These are phyloP conservation scores for Agrenia bidenticulata DNA, from an alignment of 2,888 invertebrate species.

Conservation along the genomic window DNA sequence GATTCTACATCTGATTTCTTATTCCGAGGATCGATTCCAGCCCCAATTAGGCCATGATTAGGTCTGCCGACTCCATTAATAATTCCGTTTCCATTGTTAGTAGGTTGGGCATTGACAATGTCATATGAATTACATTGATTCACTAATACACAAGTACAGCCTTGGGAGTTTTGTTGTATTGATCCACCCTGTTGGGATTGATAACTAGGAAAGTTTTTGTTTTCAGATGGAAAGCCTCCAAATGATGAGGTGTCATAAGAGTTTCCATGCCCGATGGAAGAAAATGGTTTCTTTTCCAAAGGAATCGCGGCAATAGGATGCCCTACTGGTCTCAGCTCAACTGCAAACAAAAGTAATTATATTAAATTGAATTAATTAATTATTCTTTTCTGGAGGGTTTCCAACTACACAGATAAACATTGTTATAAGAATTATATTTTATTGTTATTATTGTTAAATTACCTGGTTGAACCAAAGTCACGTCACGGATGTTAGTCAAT, in stretches of 20 bases:
- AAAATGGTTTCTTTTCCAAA: slow-evolving; percentile 37
- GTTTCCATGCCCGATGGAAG: slow-evolving; percentile 10
- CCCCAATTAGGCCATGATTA: slow-evolving; percentile 44
- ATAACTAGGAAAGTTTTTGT: slow-evolving; percentile 16
- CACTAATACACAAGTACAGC: slow-evolving; percentile 81
- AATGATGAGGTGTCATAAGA: slow-evolving; percentile 16
- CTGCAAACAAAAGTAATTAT: no score
- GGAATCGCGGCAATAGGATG: slow-evolving; percentile 75
- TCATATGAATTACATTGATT: slow-evolving; percentile 67
- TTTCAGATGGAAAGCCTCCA: slow-evolving; percentile 29
- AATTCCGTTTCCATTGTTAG: slow-evolving; percentile 37
- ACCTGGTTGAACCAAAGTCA: slow-evolving; percentile 70
- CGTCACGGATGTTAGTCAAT: slow-evolving; percentile 62
- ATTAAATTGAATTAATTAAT: no score
- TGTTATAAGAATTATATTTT: no score
- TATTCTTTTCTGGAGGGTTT: no score
- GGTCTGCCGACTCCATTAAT: slow-evolving; percentile 35
- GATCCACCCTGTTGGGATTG: slow-evolving; percentile 32
- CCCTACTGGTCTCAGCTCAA: slow-evolving; percentile 76
- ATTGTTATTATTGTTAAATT: no score
- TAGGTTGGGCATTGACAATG: slow-evolving; percentile 26
- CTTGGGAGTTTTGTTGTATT: slow-evolving; percentile 57
- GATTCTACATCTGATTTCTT: slow-evolving; percentile 66
- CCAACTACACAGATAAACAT: no score
- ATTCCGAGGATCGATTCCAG: slow-evolving; percentile 71